Percentiles rank a stretch among this genome's conserved stretches.
Conservation (phyloP, 1,140 invertebrate species). For the Micrasema longulum region DNA sequence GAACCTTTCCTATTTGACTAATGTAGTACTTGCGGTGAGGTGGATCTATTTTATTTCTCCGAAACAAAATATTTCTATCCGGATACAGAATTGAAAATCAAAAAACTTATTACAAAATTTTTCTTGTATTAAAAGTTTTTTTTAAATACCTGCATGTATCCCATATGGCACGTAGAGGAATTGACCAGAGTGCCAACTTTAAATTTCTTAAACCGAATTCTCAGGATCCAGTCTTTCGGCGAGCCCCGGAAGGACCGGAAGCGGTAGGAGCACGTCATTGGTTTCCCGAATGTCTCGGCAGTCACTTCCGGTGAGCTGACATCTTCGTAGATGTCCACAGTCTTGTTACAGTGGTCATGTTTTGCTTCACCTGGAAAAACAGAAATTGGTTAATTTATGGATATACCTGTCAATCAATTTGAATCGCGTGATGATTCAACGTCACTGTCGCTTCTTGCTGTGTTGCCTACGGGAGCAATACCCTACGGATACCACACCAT, state of each 20-base stretch:
- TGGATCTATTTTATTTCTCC: too few relatives aligned
- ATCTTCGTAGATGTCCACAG: slow-evolving; percentile 92
- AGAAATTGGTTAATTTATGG: neutral
- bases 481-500: neutral
- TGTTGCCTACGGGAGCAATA: neutral
- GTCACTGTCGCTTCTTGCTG: too few relatives aligned
- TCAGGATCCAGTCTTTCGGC: slow-evolving; percentile 88
- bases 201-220: slow-evolving; percentile 91
- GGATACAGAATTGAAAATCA: too few relatives aligned
- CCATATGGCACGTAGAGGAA: slow-evolving; percentile 86
- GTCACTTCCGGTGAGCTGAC: slow-evolving; percentile 88
- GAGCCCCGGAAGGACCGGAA: slow-evolving; percentile 86
- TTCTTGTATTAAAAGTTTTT: too few relatives aligned
- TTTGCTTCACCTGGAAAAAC: slow-evolving; percentile 70
- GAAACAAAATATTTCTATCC: too few relatives aligned
- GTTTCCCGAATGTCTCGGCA: slow-evolving; percentile 82
- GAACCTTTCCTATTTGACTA: too few relatives aligned
- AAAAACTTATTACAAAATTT: too few relatives aligned
- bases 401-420: too few relatives aligned
- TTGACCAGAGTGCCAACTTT: slow-evolving; percentile 89
- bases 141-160: slow-evolving; percentile 90
- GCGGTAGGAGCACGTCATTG: slow-evolving; percentile 89
- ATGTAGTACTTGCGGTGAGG: too few relatives aligned
- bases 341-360: slow-evolving; percentile 90
- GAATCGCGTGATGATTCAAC: too few relatives aligned